Conservation (phyloP, 2,888 invertebrate species). For the Nomada fucata region DNA sequence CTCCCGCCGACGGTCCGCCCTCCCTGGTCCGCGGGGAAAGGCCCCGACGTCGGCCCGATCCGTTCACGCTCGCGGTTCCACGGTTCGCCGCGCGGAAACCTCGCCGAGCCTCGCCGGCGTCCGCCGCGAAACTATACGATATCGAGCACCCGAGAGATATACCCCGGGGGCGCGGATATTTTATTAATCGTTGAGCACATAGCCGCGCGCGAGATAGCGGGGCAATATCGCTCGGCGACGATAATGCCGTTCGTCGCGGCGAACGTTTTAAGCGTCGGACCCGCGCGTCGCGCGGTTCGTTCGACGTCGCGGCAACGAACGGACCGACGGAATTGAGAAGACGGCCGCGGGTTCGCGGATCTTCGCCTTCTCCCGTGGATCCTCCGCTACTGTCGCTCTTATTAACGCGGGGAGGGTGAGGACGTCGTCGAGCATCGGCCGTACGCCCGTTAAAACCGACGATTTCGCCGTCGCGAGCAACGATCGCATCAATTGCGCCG, state of each 20-base stretch:
- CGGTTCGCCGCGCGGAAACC: too few species aligned
- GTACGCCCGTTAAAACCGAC: conserved; percentile 48
- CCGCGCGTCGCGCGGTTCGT: conserved; percentile 33
- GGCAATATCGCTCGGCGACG: conserved; percentile 80
- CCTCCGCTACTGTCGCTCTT: neutral
- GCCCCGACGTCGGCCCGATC: too few species aligned
- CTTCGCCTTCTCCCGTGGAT: neutral
- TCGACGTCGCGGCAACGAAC: neutral
- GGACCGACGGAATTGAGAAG: neutral
- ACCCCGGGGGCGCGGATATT: conserved; percentile 76
- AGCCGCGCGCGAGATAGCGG: conserved; percentile 80
- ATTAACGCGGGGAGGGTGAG: neutral
- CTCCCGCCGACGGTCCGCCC: conserved; percentile 29
- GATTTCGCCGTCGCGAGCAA: conserved; percentile 68
- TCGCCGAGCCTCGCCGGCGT: conserved; percentile 61
- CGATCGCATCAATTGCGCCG: conserved; percentile 73
- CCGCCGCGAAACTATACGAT: conserved; percentile 78
- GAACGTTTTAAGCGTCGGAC: conserved; percentile 76
- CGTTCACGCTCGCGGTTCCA: too few species aligned
- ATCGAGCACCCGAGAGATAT: conserved; percentile 69
- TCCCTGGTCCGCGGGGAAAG: neutral
- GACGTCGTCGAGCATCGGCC: neutral
- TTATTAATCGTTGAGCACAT: conserved; percentile 82
- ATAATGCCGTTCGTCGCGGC: conserved; percentile 77
- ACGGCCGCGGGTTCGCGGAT: neutral